Evolutionary conservation across 2,797 vertebrate species (phyloP).

Genomic region (Hyperoplus lanceolatus): DNA sequence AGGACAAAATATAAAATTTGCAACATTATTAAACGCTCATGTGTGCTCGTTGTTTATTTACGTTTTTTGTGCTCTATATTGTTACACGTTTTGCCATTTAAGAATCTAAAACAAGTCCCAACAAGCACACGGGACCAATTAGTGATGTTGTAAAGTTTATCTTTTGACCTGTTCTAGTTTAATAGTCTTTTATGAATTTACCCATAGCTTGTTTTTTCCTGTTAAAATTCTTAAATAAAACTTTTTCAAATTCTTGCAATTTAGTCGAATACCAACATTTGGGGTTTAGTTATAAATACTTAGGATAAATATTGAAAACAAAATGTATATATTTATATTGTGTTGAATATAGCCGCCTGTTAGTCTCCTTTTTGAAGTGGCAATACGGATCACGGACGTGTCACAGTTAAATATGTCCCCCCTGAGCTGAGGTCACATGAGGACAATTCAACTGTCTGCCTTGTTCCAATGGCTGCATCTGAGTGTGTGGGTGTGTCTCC

Average conservation of each 20-base stretch:
- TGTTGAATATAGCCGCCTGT: background rate
- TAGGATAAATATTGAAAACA: background rate
- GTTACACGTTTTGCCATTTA: no score
- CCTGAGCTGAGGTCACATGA: constrained; percentile 21
- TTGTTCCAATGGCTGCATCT: background rate
- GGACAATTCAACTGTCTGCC: constrained; percentile 28
- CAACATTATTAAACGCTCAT: no score
- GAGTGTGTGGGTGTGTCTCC: background rate
- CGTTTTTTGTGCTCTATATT: background rate
- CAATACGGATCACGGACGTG: constrained; percentile 2
- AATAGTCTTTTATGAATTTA: background rate
- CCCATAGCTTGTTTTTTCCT: background rate
- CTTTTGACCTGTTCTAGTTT: background rate
- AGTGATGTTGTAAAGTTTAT: no score
- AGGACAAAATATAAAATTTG: no score
- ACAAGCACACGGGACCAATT: no score
- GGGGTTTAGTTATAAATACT: background rate
- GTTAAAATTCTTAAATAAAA: constrained; percentile 9
- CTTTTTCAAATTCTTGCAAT: background rate
- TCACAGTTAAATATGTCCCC: constrained; percentile 19
- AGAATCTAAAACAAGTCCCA: no score
- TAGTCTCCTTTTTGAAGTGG: background rate
- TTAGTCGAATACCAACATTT: background rate
- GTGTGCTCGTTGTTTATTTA: background rate
- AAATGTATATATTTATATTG: background rate